Evolutionary conservation across 1,140 invertebrate genomes (phyloP).

Genomic region (Cardiocondyla obscurior): DNA sequence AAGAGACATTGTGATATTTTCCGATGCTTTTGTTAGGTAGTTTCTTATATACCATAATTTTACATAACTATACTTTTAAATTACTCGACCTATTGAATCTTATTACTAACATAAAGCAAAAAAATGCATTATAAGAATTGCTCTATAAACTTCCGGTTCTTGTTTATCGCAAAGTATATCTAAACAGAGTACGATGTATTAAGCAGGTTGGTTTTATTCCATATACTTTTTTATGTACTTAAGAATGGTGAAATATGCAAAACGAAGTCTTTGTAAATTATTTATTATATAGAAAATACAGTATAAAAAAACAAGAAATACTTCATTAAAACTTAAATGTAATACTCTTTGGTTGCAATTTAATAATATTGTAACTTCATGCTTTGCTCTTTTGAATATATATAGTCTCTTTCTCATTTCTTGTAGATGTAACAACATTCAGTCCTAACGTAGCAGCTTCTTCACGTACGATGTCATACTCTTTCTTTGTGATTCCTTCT

Average conservation of each 20-base stretch:
- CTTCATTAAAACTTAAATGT: background rate
- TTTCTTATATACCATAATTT: slow-evolving; percentile 38
- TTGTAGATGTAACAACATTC: slow-evolving; percentile 53
- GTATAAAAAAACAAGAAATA: background rate
- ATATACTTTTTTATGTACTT: background rate
- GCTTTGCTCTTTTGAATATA: slow-evolving; percentile 67
- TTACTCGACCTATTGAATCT: slow-evolving; percentile 2
- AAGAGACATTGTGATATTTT: slow-evolving; percentile 20
- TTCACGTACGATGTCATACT: slow-evolving; percentile 67
- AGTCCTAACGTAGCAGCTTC: slow-evolving; percentile 73
- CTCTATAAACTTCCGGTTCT: slow-evolving; percentile 27
- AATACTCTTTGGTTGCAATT: background rate
- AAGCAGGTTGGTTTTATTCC: background rate
- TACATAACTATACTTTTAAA: slow-evolving; percentile 31
- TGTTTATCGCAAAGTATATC: slow-evolving; percentile 12
- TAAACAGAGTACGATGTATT: background rate
- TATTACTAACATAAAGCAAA: background rate
- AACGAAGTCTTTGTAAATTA: background rate
- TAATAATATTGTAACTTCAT: background rate
- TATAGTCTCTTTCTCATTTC: slow-evolving; percentile 72
- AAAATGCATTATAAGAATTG: background rate
- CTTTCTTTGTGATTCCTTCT: slow-evolving; percentile 70
- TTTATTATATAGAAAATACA: background rate
- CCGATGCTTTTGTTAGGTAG: background rate
- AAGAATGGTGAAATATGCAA: background rate